Conservation (phyloP, 2,113 vertebrate genomes). For the Natator depressus region DNA sequence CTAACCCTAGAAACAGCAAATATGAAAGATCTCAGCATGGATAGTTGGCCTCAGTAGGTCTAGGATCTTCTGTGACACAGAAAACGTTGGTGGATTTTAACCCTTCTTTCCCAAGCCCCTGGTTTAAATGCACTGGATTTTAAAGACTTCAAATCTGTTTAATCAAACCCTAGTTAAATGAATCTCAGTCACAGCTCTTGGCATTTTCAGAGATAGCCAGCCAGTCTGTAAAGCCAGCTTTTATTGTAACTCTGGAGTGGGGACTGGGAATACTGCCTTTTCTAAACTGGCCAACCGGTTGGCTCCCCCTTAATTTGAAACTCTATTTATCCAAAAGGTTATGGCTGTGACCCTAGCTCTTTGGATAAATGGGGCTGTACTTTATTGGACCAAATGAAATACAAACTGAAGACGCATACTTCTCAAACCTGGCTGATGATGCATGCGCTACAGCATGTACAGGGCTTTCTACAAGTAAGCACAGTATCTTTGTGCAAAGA, state of each 20-base stretch:
- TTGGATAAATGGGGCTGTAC: background rate
- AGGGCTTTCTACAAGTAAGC: background rate
- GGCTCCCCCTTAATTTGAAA: background rate
- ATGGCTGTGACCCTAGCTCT: background rate
- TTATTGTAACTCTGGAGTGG: accelerated
- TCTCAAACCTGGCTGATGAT: background rate
- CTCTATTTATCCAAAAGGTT: background rate
- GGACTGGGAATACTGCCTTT: background rate
- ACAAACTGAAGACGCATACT: background rate
- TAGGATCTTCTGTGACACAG: background rate
- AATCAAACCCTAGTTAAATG: background rate
- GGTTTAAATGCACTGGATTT: background rate
- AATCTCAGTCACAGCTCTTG: background rate
- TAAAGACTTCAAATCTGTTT: background rate
- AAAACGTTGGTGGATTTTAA: background rate
- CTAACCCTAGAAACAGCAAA: background rate
- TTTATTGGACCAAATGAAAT: background rate
- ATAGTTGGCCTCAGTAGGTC: background rate
- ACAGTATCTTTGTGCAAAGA: background rate
- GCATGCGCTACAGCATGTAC: background rate
- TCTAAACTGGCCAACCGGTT: background rate
- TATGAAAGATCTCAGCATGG: background rate
- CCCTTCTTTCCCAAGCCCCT: background rate
- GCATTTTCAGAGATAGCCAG: background rate
- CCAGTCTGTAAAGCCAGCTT: background rate